phyloP scores from a whole-genome alignment of 2,797 vertebrate species.

The Clarias pachynema region DNA sequence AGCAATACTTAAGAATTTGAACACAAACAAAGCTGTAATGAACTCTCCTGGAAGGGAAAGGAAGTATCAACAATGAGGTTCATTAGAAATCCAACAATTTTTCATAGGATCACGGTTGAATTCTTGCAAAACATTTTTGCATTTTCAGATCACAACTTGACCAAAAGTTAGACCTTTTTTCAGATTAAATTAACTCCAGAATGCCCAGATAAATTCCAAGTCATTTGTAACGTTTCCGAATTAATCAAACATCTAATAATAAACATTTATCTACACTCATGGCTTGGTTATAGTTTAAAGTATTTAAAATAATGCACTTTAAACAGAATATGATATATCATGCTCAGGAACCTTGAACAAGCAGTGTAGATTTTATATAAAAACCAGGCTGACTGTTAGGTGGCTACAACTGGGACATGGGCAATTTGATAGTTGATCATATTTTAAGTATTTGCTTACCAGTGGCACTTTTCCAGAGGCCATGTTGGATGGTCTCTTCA shows the following conservation, averaged over 20 bases:
- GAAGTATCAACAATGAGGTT: neutral
- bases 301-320: neutral
- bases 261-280: neutral
- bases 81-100: neutral
- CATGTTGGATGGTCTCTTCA: slow-evolving; percentile 73
- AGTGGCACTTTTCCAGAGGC: slow-evolving; percentile 64
- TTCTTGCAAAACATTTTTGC: neutral
- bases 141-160: neutral
- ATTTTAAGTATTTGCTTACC: slow-evolving; percentile 58
- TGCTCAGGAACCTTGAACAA: neutral
- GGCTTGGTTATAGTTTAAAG: neutral
- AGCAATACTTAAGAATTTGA: neutral
- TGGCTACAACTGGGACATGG: neutral
- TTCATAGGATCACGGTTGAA: neutral
- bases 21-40: neutral
- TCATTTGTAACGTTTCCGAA: neutral
- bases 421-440: neutral
- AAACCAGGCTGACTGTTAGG: neutral
- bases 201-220: neutral
- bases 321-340: neutral
- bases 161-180: neutral
- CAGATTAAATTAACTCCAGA: neutral
- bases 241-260: neutral
- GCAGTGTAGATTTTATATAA: slow-evolving; percentile 2
- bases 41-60: slow-evolving; percentile 5